A percentile compares a stretch with the other conserved stretches of the same genome.
Evolutionary conservation across 2,888 invertebrate species (phyloP).

Genomic region (Ormyrus nitidulus): DNA sequence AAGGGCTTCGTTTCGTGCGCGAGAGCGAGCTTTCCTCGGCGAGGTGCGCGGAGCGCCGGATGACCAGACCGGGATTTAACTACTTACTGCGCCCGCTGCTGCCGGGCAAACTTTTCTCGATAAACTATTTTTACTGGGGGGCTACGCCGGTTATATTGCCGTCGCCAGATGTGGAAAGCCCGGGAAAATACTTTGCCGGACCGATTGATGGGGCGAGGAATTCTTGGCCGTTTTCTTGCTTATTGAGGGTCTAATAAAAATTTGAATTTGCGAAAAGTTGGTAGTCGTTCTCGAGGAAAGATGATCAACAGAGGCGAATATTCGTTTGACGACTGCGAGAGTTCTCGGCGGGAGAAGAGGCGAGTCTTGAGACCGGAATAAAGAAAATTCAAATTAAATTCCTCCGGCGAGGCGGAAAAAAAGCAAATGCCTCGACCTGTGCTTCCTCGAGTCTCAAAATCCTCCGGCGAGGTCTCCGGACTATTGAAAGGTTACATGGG

Average conservation of each 20-base stretch:
- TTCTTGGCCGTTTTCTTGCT: too few species aligned
- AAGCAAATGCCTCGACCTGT: background rate
- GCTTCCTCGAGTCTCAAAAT: background rate
- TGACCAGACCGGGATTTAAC: constrained; percentile 49
- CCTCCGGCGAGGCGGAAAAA: background rate
- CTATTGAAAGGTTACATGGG: constrained; percentile 56
- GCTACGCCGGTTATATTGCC: too few species aligned
- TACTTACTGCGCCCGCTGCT: constrained; percentile 9
- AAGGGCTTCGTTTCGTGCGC: constrained; percentile 11
- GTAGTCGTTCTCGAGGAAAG: too few species aligned
- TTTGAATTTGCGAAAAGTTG: too few species aligned
- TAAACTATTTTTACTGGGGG: constrained; percentile 27
- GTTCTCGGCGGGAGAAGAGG: background rate
- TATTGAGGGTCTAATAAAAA: too few species aligned
- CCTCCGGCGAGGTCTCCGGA: background rate
- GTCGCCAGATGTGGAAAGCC: too few species aligned
- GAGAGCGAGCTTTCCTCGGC: constrained; percentile 11
- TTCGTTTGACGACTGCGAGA: background rate
- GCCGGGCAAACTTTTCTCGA: constrained; percentile 26
- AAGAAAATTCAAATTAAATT: constrained; percentile 41
- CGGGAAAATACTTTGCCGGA: too few species aligned
- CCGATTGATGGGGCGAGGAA: too few species aligned
- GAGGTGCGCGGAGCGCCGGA: background rate
- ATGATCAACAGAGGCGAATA: too few species aligned
- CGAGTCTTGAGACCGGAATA: background rate